Base-by-base conservation (phyloP, 53 echinoderm and acorn worm species). In the Echinarachnius parma region DNA sequence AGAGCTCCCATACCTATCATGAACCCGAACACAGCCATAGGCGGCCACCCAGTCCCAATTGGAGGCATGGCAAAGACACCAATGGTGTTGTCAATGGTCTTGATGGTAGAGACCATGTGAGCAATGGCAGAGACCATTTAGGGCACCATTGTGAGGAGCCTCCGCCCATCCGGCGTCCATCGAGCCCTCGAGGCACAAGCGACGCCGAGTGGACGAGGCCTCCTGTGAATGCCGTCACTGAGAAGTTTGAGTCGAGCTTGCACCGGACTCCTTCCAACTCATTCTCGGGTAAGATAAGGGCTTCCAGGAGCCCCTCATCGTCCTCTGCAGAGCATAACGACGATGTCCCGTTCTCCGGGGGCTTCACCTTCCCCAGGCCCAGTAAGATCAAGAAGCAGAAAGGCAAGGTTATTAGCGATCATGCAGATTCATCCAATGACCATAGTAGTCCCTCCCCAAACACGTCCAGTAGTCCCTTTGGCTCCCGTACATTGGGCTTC, bases 381-480 rank as follows among this genome's bases (percentile, higher is more conserved):
- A 72, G 74, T 46, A 72, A 72, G 46, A 72, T 72, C 42, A 72
- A 72, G 57, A 56, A 55, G 57, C 74, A 72, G 74, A 72, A 72
- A 44, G 74, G 74, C 5, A 37, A 21, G 28, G 33, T 52, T 3
- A 31, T 53, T 4, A 23, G 23, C 49, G 35, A 55, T 22, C 56
- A 39, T 25, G 35, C 54, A 14, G 21, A 26, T 32, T 39, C 36
- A 33, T 25, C 22, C 56, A 24, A 27, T 19, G 3, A 61, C 18
- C 31, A 28, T 3, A 61, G 7, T 35, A 25, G 37, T 11, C n/a
- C 5, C 21, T 64, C 64, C 29, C 24, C 34, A 23, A 14, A 33
- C 20, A 11, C 46, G 18, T 21, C 68, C 31, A 28, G 13, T 21
- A 5, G 50, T 15, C 32, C 25, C 9, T 50, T 50, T 10, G 50